phyloP scores from a whole-genome alignment of 2,797 vertebrate species.

The Trachurus trachurus region DNA sequence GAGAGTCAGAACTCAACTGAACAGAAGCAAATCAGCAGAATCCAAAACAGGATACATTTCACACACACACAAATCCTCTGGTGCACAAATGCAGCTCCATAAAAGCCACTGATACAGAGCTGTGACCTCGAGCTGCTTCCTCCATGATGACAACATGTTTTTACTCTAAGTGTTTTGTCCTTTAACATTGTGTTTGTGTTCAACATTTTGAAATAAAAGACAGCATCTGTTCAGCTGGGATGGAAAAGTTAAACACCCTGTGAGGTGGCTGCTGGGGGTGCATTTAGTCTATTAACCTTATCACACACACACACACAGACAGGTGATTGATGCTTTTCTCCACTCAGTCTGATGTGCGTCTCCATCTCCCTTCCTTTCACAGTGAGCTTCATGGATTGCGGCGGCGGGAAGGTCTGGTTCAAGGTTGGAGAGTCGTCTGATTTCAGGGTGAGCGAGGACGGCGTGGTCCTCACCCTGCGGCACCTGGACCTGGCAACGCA shows the following conservation, averaged over 20 bases:
- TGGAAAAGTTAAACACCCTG: neutral
- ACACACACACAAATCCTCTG: no score
- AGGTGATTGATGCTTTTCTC: slow-evolving; percentile 11
- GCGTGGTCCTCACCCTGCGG: slow-evolving; percentile 86
- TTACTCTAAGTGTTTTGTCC: no score
- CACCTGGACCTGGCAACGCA: slow-evolving; percentile 83
- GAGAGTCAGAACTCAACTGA: no score
- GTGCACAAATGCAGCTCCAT: no score
- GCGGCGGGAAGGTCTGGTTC: slow-evolving; percentile 86
- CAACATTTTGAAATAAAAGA: neutral
- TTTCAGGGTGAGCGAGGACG: slow-evolving; percentile 90
- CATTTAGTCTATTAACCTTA: neutral
- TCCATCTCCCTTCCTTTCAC: slow-evolving; percentile 40
- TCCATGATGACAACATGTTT: no score
- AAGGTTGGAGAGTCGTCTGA: slow-evolving; percentile 87
- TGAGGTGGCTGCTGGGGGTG: slow-evolving; percentile 1
- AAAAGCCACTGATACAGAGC: no score
- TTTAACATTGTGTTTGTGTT: no score
- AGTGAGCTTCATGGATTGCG: slow-evolving; percentile 89
- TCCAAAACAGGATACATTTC: no score
- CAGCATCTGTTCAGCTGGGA: neutral
- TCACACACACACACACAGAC: neutral
- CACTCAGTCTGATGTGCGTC: slow-evolving; percentile 4
- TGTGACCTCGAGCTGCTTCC: no score
- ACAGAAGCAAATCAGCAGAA: no score